A percentile compares a stretch with the other conserved stretches of the same genome.
Conservation (phyloP, 2,888 invertebrate genomes). For the Theretra japonica region DNA sequence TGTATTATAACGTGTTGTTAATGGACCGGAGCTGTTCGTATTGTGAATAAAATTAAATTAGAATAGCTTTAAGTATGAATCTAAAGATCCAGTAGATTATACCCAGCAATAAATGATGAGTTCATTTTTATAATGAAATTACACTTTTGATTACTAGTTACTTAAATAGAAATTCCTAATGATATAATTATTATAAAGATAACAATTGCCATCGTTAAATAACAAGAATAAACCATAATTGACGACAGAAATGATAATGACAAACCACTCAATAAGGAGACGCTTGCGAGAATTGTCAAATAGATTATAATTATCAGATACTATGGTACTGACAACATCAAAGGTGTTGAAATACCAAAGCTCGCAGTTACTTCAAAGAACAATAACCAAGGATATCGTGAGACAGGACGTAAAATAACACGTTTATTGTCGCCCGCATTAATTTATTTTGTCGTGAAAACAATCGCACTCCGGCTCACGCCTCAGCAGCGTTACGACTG, state of each 20-base stretch:
- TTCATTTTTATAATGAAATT: too few relatives aligned
- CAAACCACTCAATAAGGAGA: not conserved
- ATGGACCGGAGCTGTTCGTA: slow-evolving; percentile 45
- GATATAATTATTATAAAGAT: not conserved
- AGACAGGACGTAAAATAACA: slow-evolving; percentile 65
- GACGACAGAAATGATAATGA: not conserved
- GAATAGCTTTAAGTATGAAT: too few relatives aligned
- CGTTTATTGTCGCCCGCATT: slow-evolving; percentile 71
- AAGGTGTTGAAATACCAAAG: slow-evolving; percentile 64
- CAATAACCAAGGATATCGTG: slow-evolving; percentile 65
- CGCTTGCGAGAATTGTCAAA: not conserved
- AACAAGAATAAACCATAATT: not conserved
- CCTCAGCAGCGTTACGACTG: slow-evolving; percentile 60
- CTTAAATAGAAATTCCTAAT: not conserved
- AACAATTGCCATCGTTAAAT: not conserved
- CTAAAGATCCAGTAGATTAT: too few relatives aligned
- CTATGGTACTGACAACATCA: slow-evolving; percentile 63
- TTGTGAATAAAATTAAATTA: slow-evolving; percentile 33
- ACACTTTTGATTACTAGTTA: too few relatives aligned
- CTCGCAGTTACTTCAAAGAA: slow-evolving; percentile 70
- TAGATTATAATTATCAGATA: slow-evolving; percentile 11
- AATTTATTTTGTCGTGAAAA: slow-evolving; percentile 78
- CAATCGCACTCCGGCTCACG: slow-evolving; percentile 65
- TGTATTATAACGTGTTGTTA: slow-evolving; percentile 27
- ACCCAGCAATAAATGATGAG: too few relatives aligned